phyloP scores from a whole-genome alignment of 2,888 invertebrate genomes.

The Thera britannica region DNA sequence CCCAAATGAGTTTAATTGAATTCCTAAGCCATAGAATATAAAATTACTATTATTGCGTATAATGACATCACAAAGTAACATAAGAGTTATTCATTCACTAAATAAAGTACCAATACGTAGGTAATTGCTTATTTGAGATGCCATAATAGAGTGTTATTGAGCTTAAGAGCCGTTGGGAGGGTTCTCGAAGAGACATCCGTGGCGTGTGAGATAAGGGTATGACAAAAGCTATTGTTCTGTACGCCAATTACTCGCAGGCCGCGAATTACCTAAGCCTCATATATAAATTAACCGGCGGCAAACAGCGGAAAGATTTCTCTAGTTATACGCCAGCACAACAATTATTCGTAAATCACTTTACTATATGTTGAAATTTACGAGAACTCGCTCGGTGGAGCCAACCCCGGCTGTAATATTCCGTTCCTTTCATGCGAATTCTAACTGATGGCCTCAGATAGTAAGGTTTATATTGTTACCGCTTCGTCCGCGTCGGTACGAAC shows the following conservation, averaged over 20 bases:
- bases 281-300: conserved; percentile 84
- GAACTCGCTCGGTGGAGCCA: conserved; percentile 67
- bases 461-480: conserved; percentile 66
- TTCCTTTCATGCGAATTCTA: conserved; percentile 61
- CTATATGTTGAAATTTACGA: conserved; percentile 85
- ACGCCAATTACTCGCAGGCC: conserved; percentile 82
- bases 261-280: conserved; percentile 85
- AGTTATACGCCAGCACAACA: conserved; percentile 85
- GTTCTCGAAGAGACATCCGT: conserved; percentile 75
- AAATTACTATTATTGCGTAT: conserved; percentile 10
- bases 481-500: conserved; percentile 60
- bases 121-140: conserved; percentile 58
- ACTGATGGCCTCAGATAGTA: conserved; percentile 61
- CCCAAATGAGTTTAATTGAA: conserved; percentile 36
- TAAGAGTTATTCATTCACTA: not conserved
- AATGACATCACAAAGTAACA: not conserved
- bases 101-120: conserved; percentile 12
- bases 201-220: conserved; percentile 79
- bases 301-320: conserved; percentile 85
- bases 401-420: conserved; percentile 62
- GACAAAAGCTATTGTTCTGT: conserved; percentile 84
- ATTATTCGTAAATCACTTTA: conserved; percentile 86
- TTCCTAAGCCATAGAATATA: conserved; percentile 26
- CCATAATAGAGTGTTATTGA: conserved; percentile 70
- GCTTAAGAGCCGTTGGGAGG: conserved; percentile 56